Percentiles rank a stretch among this genome's conserved stretches.
These are phyloP conservation scores for Trichonephila clavipes DNA, from an alignment of 1,140 invertebrate genomes.

Conservation along the genomic window DNA sequence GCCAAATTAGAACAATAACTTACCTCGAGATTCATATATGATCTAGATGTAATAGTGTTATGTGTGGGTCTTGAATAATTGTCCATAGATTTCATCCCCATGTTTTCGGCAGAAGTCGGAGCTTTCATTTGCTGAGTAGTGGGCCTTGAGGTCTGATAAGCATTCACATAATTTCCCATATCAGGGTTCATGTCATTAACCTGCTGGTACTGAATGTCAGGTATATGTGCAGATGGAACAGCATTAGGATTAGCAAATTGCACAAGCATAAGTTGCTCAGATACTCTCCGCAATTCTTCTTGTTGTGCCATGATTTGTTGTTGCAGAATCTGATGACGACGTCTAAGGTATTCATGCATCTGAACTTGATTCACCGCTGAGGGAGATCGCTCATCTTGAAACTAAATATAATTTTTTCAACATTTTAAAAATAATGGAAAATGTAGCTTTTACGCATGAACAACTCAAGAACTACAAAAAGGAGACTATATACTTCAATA, in stretches of 20 bases:
- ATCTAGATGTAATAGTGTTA: slow-evolving; percentile 19
- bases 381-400: slow-evolving; percentile 14
- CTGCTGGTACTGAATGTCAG: neutral
- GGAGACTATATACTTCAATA: too few relatives aligned
- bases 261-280: slow-evolving; percentile 91
- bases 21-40: slow-evolving; percentile 66
- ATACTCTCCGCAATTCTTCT: slow-evolving; percentile 90
- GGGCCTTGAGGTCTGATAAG: neutral
- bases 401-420: neutral
- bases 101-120: slow-evolving; percentile 26
- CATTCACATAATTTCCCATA: slow-evolving; percentile 22
- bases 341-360: slow-evolving; percentile 88
- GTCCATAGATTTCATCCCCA: slow-evolving; percentile 25
- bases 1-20: neutral
- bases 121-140: neutral
- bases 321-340: slow-evolving; percentile 91
- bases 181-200: neutral
- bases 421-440: neutral
- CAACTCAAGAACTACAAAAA: too few relatives aligned
- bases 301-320: slow-evolving; percentile 92
- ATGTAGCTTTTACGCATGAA: neutral
- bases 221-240: neutral
- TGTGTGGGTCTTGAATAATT: neutral
- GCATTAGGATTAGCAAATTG: slow-evolving; percentile 79
- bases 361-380: slow-evolving; percentile 82